Evolutionary conservation across 1,140 invertebrate genomes (phyloP).

Genomic region (Macrosteles quadrilineatus): DNA sequence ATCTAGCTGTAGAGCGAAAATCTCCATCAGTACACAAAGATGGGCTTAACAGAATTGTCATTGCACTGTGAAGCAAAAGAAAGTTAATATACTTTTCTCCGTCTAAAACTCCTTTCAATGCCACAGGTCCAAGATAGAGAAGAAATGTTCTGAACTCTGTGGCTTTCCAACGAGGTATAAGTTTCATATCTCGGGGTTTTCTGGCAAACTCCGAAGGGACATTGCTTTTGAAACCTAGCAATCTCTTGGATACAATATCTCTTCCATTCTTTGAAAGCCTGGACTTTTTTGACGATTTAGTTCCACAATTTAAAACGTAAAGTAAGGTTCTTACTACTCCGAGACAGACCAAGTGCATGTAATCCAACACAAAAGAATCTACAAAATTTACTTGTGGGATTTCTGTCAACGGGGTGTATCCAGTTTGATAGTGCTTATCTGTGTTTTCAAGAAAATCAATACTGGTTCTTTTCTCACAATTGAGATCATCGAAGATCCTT

Average conservation of each 20-base stretch:
- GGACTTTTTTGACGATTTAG: neutral
- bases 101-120: slow-evolving; percentile 21
- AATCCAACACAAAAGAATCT: slow-evolving; percentile 26
- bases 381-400: slow-evolving; percentile 46
- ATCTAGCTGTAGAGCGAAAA: neutral
- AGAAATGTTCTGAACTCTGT: slow-evolving; percentile 50
- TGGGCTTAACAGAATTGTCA: slow-evolving; percentile 8
- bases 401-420: slow-evolving; percentile 41
- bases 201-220: slow-evolving; percentile 43
- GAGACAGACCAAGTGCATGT: slow-evolving; percentile 48
- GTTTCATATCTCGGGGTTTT: slow-evolving; percentile 40
- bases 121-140: slow-evolving; percentile 40
- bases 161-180: slow-evolving; percentile 45
- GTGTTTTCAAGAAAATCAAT: slow-evolving; percentile 38
- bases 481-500: slow-evolving; percentile 39
- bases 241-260: slow-evolving; percentile 50
- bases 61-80: slow-evolving; percentile 4
- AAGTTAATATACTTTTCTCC: slow-evolving; percentile 11
- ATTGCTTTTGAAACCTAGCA: slow-evolving; percentile 45
- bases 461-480: slow-evolving; percentile 40
- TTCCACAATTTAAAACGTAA: slow-evolving; percentile 40
- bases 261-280: slow-evolving; percentile 39
- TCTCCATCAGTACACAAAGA: neutral
- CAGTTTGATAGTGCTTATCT: slow-evolving; percentile 47
- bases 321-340: slow-evolving; percentile 50